A percentile compares a stretch with the other conserved stretches of the same genome.
These are phyloP conservation scores for Eupithecia insigniata DNA, from an alignment of 2,888 invertebrate species.

Conservation along the genomic window DNA sequence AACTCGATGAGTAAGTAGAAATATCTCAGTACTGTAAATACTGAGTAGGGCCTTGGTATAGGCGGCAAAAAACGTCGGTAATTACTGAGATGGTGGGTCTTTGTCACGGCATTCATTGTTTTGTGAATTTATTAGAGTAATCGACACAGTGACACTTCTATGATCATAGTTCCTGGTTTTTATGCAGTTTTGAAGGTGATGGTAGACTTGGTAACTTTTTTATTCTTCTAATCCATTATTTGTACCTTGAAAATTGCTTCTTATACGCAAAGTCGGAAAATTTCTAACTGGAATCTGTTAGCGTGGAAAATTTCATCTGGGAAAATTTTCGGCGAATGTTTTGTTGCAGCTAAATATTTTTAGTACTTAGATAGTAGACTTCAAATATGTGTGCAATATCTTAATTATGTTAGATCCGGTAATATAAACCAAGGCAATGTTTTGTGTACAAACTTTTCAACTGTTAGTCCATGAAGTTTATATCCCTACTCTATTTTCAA, in stretches of 20 bases:
- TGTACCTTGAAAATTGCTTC: background rate
- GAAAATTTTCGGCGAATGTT: background rate
- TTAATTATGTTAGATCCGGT: background rate
- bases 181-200: constrained; percentile 39
- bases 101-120: constrained; percentile 82
- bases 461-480: background rate
- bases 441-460: background rate
- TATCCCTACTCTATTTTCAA: constrained; percentile 4
- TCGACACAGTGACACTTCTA: constrained; percentile 58
- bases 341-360: background rate
- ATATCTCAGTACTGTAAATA: constrained; percentile 37
- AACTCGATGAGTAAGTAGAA: constrained; percentile 81
- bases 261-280: constrained; percentile 12
- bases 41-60: constrained; percentile 71
- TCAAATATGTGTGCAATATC: background rate
- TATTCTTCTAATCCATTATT: background rate
- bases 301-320: background rate
- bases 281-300: constrained; percentile 6
- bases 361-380: background rate
- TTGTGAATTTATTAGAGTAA: constrained; percentile 73
- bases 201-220: constrained; percentile 2
- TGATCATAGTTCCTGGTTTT: constrained; percentile 53
- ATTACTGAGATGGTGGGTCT: constrained; percentile 76
- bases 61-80: constrained; percentile 75
- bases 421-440: background rate